Evolutionary conservation across 2,797 vertebrate genomes (phyloP).

Genomic region (Macropus fuliginosus): DNA sequence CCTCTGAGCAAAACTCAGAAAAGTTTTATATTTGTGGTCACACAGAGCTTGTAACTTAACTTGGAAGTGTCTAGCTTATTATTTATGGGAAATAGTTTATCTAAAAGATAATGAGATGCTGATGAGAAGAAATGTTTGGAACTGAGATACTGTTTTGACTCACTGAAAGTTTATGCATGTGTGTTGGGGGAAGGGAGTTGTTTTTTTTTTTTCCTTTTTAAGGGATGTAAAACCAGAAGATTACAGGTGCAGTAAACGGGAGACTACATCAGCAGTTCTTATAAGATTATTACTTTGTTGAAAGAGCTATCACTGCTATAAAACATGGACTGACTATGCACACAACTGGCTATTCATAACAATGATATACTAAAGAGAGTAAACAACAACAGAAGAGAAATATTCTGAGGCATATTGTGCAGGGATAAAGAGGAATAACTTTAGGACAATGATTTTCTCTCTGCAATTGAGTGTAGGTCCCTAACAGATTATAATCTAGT

Average conservation of each 20-base stretch:
- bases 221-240: neutral
- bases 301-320: neutral
- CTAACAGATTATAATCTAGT: neutral
- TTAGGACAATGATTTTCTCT: conserved; percentile 34
- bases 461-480: neutral
- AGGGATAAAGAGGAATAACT: neutral
- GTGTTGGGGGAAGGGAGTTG: neutral
- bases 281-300: neutral
- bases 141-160: neutral
- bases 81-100: neutral
- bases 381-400: neutral
- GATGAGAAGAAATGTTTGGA: neutral
- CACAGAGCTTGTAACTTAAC: neutral
- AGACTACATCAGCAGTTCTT: neutral
- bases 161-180: neutral
- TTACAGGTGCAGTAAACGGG: neutral
- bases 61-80: neutral
- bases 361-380: neutral
- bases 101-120: neutral
- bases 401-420: neutral
- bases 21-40: neutral
- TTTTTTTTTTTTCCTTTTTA: neutral
- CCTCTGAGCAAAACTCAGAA: neutral
- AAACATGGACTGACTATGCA: neutral
- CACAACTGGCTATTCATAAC: neutral